Evolutionary conservation across 2,113 vertebrate genomes (phyloP).

Genomic region (Callospermophilus lateralis): DNA sequence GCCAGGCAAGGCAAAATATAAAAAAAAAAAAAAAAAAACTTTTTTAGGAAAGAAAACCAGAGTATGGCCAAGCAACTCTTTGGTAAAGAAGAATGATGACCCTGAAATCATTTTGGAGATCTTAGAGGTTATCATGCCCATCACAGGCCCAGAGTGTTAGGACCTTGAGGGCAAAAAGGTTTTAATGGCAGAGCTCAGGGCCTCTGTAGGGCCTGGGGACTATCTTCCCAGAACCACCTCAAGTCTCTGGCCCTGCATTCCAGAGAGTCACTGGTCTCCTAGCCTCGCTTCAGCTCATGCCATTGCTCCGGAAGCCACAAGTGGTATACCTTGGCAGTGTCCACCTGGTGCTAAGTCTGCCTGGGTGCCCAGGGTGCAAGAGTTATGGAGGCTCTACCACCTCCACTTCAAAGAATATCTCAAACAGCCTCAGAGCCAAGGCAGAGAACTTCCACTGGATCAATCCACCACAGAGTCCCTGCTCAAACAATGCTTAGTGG

Average conservation of each 20-base stretch:
- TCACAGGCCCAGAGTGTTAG: neutral
- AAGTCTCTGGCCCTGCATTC: too few relatives aligned
- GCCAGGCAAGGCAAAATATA: neutral
- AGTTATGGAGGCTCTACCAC: neutral
- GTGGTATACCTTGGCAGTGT: neutral
- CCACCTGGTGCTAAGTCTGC: neutral
- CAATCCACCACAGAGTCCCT: neutral
- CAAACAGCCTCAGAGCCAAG: neutral
- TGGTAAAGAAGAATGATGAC: neutral
- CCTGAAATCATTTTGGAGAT: neutral
- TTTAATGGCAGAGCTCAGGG: neutral
- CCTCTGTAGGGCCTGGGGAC: neutral
- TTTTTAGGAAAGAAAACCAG: neutral
- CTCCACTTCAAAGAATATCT: neutral
- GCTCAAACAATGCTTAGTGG: neutral
- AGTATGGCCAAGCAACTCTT: neutral
- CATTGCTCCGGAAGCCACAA: neutral
- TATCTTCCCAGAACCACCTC: too few relatives aligned
- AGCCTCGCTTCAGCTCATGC: neutral
- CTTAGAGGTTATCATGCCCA: too few relatives aligned
- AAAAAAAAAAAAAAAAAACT: rapidly evolving
- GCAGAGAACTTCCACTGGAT: neutral
- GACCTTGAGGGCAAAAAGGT: neutral
- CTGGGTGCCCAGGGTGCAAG: neutral
- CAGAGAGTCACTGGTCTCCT: too few relatives aligned